Evolutionary conservation across 2,113 vertebrate genomes (phyloP), one percentile per base, ranked within the genome.

Genomic region (Kryptolebias marmoratus): DNA sequence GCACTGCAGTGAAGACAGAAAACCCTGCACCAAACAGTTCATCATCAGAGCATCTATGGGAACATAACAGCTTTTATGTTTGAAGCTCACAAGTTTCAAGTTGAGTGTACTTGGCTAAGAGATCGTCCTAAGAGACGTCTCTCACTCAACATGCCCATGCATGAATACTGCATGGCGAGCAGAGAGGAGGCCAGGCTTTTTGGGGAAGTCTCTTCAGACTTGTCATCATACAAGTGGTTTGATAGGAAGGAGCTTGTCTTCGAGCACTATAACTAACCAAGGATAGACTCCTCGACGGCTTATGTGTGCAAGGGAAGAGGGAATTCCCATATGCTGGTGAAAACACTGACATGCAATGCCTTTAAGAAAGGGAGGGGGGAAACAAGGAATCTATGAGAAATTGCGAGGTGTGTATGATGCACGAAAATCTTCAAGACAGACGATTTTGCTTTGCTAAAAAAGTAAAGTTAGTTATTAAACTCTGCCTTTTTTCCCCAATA

Each of bases 161-260:
- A 86, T 84, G 76, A 86, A 87, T 80, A 73, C 57, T 84, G 79
- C 74, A 81, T 64, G 66, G 49, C 22, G 10, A 47, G 60, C 54
- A 15, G 52, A 31, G 42, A 57, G 54, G 45, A 70, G 56, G 67
- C 42, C 70, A 13, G 7, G n/a, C 50, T 48, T 79, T 82, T 78
- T n/a, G 39, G 59, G 30, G 67, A 44, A 44, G 48, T 74, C 72
- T 71, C 68, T 54, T 73, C 54, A 63, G 70, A 71, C 49, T 49
- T 27, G 55, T 62, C 16, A 22, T 52, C 31, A 47, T 52, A 63
- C 11, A 31, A 66, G 60, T 66, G 68, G 57, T 54, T 72, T 45
- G 63, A 78, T 48, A 7, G 48, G 22, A n/a, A 61, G 63, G 53
- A 52, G 57, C 63, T 79, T 5, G 27, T 73, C 68, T 63, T 36